Evolutionary conservation across 2,113 vertebrate genomes (phyloP).

Genomic region (Anhinga rufa): DNA sequence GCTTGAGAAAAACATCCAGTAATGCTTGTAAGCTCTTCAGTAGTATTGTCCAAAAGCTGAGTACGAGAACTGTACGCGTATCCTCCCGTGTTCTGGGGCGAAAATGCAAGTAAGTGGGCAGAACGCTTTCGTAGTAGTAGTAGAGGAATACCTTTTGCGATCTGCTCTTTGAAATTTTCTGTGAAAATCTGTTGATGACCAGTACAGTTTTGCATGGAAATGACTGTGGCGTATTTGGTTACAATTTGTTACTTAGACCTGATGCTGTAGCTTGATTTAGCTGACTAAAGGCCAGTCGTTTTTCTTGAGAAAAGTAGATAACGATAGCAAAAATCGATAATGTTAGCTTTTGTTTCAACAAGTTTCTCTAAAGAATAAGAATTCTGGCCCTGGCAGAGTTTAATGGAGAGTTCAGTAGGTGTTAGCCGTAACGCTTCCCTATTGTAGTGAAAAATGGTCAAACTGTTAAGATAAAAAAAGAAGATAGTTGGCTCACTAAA

Average conservation of each 20-base stretch:
- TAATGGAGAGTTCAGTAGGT: background rate
- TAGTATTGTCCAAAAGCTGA: background rate
- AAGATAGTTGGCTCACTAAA: background rate
- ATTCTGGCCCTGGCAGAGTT: background rate
- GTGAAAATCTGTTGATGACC: background rate
- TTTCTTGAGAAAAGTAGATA: background rate
- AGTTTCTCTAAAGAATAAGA: background rate
- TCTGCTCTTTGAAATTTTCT: background rate
- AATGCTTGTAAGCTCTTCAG: background rate
- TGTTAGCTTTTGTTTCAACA: background rate
- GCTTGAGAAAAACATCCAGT: background rate
- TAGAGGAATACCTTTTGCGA: background rate
- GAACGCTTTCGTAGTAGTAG: accelerated
- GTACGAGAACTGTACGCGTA: background rate
- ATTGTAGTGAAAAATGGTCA: background rate
- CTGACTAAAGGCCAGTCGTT: background rate
- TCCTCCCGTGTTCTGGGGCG: background rate
- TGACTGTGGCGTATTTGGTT: background rate
- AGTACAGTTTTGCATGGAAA: background rate
- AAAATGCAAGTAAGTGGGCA: background rate
- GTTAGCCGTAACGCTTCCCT: background rate
- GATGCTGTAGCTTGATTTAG: background rate
- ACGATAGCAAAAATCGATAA: background rate
- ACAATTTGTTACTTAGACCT: background rate
- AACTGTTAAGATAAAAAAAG: background rate